Percentiles rank a stretch among this genome's conserved stretches.
phyloP scores from a whole-genome alignment of 2,113 vertebrate genomes.

The Sturnus vulgaris region DNA sequence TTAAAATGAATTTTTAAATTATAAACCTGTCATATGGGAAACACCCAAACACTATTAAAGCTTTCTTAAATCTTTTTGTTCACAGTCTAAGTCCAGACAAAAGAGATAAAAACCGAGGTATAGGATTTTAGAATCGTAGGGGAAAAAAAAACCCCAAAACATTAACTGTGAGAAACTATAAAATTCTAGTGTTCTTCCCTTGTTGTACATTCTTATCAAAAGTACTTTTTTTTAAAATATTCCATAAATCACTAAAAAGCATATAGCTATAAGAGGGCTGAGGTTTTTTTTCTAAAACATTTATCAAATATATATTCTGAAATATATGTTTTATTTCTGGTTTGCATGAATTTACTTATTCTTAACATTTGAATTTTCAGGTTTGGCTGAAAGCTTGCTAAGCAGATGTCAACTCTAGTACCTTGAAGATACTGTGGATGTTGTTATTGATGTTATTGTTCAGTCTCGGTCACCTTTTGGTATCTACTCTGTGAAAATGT shows the following conservation, averaged over 20 bases:
- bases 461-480: background rate
- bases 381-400: background rate
- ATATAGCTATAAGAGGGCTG: accelerated
- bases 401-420: background rate
- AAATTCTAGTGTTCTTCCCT: background rate
- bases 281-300: background rate
- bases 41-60: background rate
- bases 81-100: background rate
- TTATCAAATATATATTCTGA: background rate
- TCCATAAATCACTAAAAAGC: background rate
- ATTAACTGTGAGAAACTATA: background rate
- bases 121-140: background rate
- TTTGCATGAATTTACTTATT: background rate
- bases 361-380: background rate
- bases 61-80: background rate
- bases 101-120: background rate
- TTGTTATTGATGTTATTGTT: background rate
- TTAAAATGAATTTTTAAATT: background rate
- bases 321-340: background rate
- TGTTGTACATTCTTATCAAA: background rate
- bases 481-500: background rate
- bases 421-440: background rate
- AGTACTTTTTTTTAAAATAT: accelerated
- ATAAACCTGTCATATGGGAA: background rate
- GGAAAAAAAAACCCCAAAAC: accelerated